Evolutionary conservation across 53 echinoderm and acorn worm species (phyloP).

Genomic region (Luidia sarsii): DNA sequence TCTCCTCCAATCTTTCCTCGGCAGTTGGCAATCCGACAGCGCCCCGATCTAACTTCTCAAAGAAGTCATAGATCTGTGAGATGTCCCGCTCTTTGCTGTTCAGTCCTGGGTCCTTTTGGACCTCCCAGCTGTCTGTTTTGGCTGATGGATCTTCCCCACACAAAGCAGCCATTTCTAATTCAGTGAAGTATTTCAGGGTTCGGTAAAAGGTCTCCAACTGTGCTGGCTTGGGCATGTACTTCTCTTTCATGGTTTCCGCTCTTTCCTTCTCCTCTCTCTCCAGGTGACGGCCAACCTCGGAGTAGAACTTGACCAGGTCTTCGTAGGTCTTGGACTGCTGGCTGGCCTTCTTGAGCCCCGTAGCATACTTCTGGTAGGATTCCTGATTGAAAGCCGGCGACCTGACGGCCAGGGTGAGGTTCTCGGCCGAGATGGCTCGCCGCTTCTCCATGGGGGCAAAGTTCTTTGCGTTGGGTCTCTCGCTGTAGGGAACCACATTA

Average conservation of each 20-base stretch:
- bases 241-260: conserved; percentile 47
- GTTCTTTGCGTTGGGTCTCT: conserved; percentile 62
- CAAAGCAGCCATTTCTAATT: conserved; percentile 68
- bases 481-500: conserved; percentile 50
- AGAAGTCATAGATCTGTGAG: conserved; percentile 70
- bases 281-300: conserved; percentile 58
- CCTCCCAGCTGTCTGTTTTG: conserved; percentile 55
- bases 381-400: conserved; percentile 73
- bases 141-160: conserved; percentile 52
- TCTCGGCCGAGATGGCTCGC: conserved; percentile 46
- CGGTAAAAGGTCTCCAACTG: conserved; percentile 72
- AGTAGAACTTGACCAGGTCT: conserved; percentile 70
- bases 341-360: conserved; percentile 62
- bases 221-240: conserved; percentile 65
- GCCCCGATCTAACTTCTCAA: conserved; percentile 72
- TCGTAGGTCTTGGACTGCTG: conserved; percentile 66
- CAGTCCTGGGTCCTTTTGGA: conserved; percentile 56
- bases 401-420: conserved; percentile 56
- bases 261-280: conserved; percentile 49
- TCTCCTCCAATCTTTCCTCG: conserved; percentile 54
- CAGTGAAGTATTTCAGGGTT: conserved; percentile 67
- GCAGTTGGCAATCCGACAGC: conserved; percentile 29
- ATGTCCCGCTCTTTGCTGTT: conserved; percentile 65
- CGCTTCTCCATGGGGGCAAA: conserved; percentile 59
- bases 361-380: conserved; percentile 72